Percentiles rank a stretch among this genome's conserved stretches.
Evolutionary conservation across 2,797 vertebrate genomes (phyloP).

Genomic region (Sebastes nivosus): DNA sequence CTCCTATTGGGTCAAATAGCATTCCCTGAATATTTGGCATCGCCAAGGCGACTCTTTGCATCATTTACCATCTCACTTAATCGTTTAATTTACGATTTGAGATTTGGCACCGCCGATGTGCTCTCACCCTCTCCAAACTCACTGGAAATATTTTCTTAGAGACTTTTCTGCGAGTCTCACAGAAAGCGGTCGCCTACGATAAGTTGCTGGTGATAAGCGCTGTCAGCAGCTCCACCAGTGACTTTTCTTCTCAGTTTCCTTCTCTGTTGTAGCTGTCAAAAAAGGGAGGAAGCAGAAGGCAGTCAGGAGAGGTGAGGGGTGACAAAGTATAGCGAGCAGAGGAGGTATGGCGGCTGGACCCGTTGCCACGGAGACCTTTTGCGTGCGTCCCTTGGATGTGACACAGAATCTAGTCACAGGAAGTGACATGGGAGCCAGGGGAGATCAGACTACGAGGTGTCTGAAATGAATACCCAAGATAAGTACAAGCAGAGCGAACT

Average conservation of each 20-base stretch:
- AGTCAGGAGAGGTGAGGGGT: neutral
- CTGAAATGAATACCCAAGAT: conserved; percentile 76
- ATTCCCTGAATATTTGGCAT: conserved; percentile 75
- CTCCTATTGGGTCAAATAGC: conserved; percentile 47
- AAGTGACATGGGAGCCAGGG: conserved; percentile 77
- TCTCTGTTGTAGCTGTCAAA: conserved; percentile 29
- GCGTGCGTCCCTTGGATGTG: conserved; percentile 38
- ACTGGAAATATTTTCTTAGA: conserved; percentile 21
- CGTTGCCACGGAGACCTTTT: conserved; percentile 49
- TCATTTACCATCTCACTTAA: conserved; percentile 61
- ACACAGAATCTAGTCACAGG: conserved; percentile 77
- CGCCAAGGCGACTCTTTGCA: conserved; percentile 34
- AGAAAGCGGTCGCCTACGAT: neutral
- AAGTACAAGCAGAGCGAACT: conserved; percentile 55
- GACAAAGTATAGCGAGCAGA: neutral
- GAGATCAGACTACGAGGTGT: conserved; percentile 71
- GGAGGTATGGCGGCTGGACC: neutral
- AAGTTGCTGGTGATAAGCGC: conserved; percentile 34
- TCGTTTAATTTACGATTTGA: conserved; percentile 38
- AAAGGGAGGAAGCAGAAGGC: neutral
- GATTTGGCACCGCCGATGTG: conserved; percentile 10
- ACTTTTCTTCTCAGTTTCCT: conserved; percentile 12
- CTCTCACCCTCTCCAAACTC: neutral
- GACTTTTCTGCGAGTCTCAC: neutral
- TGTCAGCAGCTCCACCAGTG: conserved; percentile 36